These are phyloP conservation scores for Syrphus vitripennis DNA, from an alignment of 2,888 invertebrate species.

Conservation along the genomic window DNA sequence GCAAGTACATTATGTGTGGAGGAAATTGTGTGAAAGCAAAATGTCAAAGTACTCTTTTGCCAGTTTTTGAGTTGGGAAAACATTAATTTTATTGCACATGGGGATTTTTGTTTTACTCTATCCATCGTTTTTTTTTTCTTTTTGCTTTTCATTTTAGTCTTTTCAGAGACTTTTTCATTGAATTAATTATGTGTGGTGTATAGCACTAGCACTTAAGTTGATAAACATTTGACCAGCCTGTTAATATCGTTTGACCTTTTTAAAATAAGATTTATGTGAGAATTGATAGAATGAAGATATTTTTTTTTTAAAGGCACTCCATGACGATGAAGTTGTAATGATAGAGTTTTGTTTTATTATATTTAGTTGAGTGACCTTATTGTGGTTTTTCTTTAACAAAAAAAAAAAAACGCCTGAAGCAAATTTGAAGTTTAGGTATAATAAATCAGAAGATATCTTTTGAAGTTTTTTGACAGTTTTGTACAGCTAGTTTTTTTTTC, in stretches of 20 bases:
- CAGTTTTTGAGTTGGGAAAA: slow-evolving; percentile 8
- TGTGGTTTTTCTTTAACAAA: neutral
- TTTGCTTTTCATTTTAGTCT: slow-evolving; percentile 5
- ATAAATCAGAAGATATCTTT: slow-evolving; percentile 12
- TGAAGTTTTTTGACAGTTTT: neutral
- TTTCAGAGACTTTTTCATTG: slow-evolving; percentile 27
- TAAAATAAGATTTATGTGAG: slow-evolving; percentile 28
- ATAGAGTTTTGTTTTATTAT: neutral
- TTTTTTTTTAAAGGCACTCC: neutral
- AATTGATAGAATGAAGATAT: slow-evolving; percentile 16
- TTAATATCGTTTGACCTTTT: slow-evolving; percentile 38
- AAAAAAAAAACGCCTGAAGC: neutral
- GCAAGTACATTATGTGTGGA: neutral
- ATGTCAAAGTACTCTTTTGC: slow-evolving; percentile 51
- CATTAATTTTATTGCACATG: slow-evolving; percentile 33
- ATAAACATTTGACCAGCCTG: slow-evolving; percentile 12
- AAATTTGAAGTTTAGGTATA: neutral
- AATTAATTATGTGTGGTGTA: slow-evolving; percentile 35
- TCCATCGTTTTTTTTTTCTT: neutral
- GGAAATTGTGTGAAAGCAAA: slow-evolving; percentile 13
- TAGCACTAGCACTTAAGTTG: slow-evolving; percentile 12
- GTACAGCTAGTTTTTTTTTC: neutral
- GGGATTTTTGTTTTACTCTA: neutral
- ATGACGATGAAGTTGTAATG: slow-evolving; percentile 4
- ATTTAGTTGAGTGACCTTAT: slow-evolving; percentile 3